phyloP scores from a whole-genome alignment of 2,888 invertebrate genomes.

The Agriopis marginaria region DNA sequence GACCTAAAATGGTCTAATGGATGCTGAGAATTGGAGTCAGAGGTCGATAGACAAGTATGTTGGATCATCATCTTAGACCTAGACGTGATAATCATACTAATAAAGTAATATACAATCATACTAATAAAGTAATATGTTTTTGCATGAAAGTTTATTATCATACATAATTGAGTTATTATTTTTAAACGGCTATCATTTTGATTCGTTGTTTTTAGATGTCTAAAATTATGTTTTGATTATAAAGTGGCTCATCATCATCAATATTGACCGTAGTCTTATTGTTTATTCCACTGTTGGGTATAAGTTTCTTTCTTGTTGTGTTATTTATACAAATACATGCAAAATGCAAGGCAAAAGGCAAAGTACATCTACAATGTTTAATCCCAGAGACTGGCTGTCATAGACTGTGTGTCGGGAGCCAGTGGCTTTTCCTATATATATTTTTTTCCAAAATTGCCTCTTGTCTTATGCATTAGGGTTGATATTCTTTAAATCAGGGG shows the following conservation, averaged over 20 bases:
- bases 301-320: no score
- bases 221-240: background rate
- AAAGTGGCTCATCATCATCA: background rate
- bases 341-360: no score
- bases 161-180: slow-evolving; percentile 20
- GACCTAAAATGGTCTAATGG: slow-evolving; percentile 21
- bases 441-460: no score
- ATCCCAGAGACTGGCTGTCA: no score
- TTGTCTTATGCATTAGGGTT: no score
- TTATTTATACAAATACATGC: no score
- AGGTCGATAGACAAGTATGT: slow-evolving; percentile 24
- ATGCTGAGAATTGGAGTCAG: slow-evolving; percentile 28
- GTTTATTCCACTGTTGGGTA: no score
- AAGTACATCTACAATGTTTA: no score
- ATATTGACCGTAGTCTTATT: no score
- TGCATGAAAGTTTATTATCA: slow-evolving; percentile 11
- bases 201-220: background rate
- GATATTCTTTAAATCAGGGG: no score
- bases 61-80: slow-evolving; percentile 1
- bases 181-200: background rate
- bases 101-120: slow-evolving; percentile 5
- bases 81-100: background rate
- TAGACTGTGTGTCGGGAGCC: no score
- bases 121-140: slow-evolving; percentile 14
- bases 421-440: no score